Conservation (phyloP, 2,888 invertebrate genomes). For the Lottia gigantea region DNA sequence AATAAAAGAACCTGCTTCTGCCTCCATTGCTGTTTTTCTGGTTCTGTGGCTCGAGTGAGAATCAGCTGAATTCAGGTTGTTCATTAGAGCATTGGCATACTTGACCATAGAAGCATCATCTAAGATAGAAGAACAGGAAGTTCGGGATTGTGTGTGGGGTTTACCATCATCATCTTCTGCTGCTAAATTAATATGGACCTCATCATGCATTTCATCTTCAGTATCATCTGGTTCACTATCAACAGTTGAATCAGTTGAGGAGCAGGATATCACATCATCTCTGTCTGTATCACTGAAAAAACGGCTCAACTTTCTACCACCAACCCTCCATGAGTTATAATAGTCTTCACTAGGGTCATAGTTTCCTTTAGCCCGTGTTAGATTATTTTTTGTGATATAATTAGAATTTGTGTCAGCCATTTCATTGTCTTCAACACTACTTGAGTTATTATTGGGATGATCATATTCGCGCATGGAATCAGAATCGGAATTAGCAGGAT, state of each 20-base stretch:
- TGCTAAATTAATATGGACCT: not conserved
- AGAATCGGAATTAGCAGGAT: not conserved
- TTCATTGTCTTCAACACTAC: conserved; percentile 4
- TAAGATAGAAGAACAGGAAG: no score
- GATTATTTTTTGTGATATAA: not conserved
- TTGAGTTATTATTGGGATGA: not conserved
- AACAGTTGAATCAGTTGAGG: not conserved
- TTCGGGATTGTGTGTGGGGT: not conserved
- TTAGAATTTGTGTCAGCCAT: not conserved
- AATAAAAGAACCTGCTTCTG: not conserved
- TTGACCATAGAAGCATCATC: no score
- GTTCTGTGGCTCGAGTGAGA: not conserved
- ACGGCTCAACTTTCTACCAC: conserved; percentile 2
- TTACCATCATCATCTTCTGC: not conserved
- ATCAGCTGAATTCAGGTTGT: not conserved
- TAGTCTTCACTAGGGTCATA: not conserved
- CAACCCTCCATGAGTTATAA: not conserved
- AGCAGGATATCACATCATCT: not conserved
- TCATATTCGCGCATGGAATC: not conserved
- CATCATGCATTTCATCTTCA: not conserved
- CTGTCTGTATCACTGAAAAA: conserved; percentile 6
- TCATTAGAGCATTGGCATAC: not conserved
- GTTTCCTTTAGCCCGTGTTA: not conserved
- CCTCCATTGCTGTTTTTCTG: not conserved
- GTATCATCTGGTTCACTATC: not conserved